Percentiles rank a stretch among this genome's conserved stretches.
Conservation (phyloP, 2,888 invertebrate genomes). For the Spilosoma lubricipeda region DNA sequence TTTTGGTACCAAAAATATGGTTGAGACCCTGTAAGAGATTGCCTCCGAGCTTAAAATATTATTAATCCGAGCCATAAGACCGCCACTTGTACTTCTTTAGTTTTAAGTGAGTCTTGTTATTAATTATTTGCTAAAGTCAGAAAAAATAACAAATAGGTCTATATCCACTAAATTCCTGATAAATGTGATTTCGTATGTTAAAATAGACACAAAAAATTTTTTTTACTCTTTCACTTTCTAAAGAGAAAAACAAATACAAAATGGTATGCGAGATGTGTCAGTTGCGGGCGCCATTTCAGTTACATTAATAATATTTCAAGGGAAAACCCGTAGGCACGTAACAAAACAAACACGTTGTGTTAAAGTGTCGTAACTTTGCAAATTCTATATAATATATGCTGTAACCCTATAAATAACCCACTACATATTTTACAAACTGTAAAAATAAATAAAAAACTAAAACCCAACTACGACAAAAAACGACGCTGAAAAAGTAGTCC, state of each 20-base stretch:
- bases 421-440: slow-evolving; percentile 27
- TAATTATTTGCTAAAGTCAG: background rate
- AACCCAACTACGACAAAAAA: no score
- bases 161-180: background rate
- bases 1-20: no score
- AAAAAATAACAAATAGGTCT: background rate
- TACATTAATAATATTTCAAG: slow-evolving; percentile 7
- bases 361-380: slow-evolving; percentile 28
- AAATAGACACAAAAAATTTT: background rate
- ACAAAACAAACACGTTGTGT: slow-evolving; percentile 38
- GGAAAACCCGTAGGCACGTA: slow-evolving; percentile 31
- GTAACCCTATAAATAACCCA: slow-evolving; percentile 49
- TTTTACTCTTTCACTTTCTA: background rate
- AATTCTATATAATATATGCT: slow-evolving; percentile 52
- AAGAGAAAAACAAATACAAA: background rate
- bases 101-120: no score
- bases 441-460: no score
- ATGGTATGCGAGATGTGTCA: background rate
- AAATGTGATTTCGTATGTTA: background rate
- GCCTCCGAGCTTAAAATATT: no score
- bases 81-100: no score
- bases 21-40: no score
- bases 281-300: background rate
- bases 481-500: no score
- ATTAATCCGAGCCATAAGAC: no score